A percentile compares a stretch with the other conserved stretches of the same genome.
phyloP scores from a whole-genome alignment of 2,113 vertebrate species.

The Terrapene triunguis region DNA sequence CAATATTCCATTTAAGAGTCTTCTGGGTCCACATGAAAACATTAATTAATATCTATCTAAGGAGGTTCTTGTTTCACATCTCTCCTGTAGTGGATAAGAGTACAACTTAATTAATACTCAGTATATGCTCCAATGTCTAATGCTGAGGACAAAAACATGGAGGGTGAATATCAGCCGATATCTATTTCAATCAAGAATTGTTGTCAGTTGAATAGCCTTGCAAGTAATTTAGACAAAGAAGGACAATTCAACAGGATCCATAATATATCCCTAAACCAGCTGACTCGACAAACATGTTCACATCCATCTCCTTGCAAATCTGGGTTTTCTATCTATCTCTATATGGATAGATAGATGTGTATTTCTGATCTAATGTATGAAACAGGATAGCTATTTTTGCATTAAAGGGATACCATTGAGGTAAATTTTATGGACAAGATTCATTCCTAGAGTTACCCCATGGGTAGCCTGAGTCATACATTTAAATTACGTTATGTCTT shows the following conservation, averaged over 20 bases:
- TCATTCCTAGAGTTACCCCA: neutral
- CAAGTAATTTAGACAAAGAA: neutral
- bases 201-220: neutral
- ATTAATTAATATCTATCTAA: conserved; percentile 61
- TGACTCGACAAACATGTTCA: conserved; percentile 15
- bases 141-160: conserved; percentile 41
- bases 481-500: neutral
- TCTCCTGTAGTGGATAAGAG: conserved; percentile 44
- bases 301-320: conserved; percentile 20
- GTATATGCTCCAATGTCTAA: conserved; percentile 58
- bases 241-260: neutral
- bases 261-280: conserved; percentile 17
- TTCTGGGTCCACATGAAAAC: conserved; percentile 41
- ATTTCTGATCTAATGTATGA: neutral
- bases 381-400: neutral
- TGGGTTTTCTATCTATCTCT: neutral
- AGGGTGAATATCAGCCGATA: conserved; percentile 45
- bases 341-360: neutral
- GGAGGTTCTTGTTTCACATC: conserved; percentile 14
- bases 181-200: conserved; percentile 49
- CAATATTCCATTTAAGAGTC: conserved; percentile 40
- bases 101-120: conserved; percentile 71
- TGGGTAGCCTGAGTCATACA: neutral
- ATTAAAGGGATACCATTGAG: neutral
- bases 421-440: neutral